These are phyloP conservation scores for Ahaetulla prasina DNA, from an alignment of 2,113 vertebrate species.

Conservation along the genomic window DNA sequence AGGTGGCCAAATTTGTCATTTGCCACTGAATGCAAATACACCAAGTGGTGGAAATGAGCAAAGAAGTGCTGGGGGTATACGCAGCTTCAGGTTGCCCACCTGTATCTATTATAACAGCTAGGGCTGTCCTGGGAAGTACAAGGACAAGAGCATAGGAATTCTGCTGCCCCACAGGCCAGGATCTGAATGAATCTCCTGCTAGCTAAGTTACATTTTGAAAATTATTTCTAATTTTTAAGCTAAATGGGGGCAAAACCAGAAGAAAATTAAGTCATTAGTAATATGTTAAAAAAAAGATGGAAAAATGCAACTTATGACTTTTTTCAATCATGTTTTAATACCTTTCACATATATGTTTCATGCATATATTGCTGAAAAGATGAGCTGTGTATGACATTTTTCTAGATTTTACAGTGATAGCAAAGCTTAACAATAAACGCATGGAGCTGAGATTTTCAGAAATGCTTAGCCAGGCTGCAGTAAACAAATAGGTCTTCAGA, in stretches of 20 bases:
- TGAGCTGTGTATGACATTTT: no score
- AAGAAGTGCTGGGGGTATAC: background rate
- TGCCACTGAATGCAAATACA: background rate
- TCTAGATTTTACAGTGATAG: background rate
- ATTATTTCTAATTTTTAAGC: background rate
- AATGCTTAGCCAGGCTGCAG: background rate
- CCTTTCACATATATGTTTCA: background rate
- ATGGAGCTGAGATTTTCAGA: background rate
- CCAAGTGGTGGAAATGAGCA: background rate
- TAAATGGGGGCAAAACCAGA: background rate
- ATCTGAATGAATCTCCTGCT: background rate
- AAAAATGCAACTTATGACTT: background rate
- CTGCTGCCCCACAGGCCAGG: background rate
- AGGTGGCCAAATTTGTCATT: background rate
- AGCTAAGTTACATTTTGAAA: background rate
- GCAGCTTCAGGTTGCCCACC: background rate
- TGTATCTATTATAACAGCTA: background rate
- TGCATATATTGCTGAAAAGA: background rate
- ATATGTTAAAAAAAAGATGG: background rate
- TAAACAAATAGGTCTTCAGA: background rate
- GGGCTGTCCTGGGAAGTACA: background rate
- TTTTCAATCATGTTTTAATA: background rate
- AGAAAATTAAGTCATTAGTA: background rate
- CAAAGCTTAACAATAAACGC: background rate
- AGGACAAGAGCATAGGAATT: background rate